Base-by-base conservation (phyloP, 2,888 invertebrate genomes). In the Drymonia ruficornis region DNA sequence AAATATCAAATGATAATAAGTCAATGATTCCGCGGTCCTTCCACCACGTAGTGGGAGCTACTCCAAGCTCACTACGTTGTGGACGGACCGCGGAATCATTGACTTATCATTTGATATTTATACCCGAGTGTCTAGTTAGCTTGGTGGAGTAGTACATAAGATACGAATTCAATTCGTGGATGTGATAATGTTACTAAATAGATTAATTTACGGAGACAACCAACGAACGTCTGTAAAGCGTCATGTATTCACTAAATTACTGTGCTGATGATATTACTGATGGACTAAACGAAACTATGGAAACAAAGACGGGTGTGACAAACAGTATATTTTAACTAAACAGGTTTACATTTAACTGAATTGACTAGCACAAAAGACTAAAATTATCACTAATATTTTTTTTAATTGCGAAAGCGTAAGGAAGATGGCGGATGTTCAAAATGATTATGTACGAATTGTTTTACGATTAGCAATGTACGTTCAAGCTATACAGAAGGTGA, bases 221-320 rank as follows among this genome's bases (percentile, higher is more conserved):
- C 75, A 78, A 78, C 76, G 72, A 71, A 69, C 56, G 74, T 78
- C 77, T 76, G 82, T 79, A 80, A 83, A 74, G 78, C 78, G 81
- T 78, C 83, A 83, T 73, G 62, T 65, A 60, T 63, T 60, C 67
- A 71, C 79, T 80, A 77, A 74, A 73, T 61, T 74, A 76, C 65
- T 83, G 83, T 84, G 83, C 84, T 85, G 79, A 80, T 80, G 72
- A 77, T 75, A 75, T 70, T 82, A 81, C 81, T 84, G 78, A 82
- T 80, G 72, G 76, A 74, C 77, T 74, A 66, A 57, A 61, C 57
- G 58, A 65, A 73, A 78, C 75, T 81, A 81, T 80, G 73, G 83
- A 84, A 83, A 83, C 74, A 83, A 81, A 76, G 68, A 76, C 68
- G 62, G 56, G 59, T 66, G 64, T 59, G 48, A 69, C 66, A 76